A percentile compares a stretch with the other conserved stretches of the same genome.
Evolutionary conservation across 2,797 vertebrate genomes (phyloP).

Genomic region (Psittacula echo): DNA sequence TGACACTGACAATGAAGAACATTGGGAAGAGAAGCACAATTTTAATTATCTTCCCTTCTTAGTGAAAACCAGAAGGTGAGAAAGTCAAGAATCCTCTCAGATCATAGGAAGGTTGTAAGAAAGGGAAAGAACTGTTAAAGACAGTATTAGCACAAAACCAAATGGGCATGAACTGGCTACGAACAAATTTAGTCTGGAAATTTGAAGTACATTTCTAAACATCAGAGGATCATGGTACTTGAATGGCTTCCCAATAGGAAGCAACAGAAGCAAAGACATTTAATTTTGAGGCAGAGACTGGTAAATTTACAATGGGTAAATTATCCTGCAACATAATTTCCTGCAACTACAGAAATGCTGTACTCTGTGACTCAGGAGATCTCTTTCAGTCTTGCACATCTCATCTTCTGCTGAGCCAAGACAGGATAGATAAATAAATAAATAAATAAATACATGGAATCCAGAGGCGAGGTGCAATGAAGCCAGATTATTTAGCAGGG

Average conservation of each 20-base stretch:
- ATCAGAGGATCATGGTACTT: constrained; percentile 9
- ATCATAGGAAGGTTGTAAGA: not conserved
- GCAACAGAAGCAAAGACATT: not conserved
- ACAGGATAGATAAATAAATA: not conserved
- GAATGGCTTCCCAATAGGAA: constrained; percentile 34
- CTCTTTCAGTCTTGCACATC: not conserved
- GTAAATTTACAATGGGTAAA: constrained; percentile 1
- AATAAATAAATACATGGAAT: not conserved
- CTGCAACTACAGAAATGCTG: not conserved
- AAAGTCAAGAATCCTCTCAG: not conserved
- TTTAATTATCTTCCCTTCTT: not conserved
- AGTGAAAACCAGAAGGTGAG: not conserved
- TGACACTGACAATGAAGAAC: not conserved
- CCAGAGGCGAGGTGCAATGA: not conserved
- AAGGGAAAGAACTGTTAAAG: not conserved
- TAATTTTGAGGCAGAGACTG: not conserved
- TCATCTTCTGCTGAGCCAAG: not conserved
- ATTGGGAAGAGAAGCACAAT: not conserved
- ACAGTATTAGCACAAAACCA: not conserved
- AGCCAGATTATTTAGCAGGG: not conserved
- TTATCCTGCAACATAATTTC: constrained; percentile 7
- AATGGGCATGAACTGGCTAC: not conserved
- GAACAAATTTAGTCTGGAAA: constrained; percentile 18
- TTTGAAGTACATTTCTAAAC: constrained; percentile 40
- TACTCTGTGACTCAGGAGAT: not conserved